These are phyloP conservation scores for Melanostoma mellinum DNA, from an alignment of 2,888 invertebrate genomes.

Conservation along the genomic window DNA sequence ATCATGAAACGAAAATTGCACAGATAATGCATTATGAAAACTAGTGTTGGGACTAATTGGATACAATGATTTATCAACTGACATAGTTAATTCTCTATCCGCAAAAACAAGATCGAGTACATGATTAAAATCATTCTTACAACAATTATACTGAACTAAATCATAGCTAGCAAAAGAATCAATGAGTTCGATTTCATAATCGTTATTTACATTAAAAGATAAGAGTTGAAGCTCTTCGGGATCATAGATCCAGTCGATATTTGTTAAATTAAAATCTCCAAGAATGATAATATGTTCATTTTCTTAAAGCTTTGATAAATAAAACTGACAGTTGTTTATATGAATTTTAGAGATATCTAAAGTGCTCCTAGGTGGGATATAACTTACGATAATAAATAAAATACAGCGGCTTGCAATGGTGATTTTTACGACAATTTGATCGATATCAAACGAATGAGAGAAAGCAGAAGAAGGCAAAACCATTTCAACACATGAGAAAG, in stretches of 20 bases:
- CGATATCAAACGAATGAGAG: not conserved
- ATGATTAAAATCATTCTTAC: slow-evolving; percentile 8
- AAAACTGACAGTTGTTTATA: slow-evolving; percentile 21
- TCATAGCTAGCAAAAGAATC: slow-evolving; percentile 21
- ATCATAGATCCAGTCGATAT: slow-evolving; percentile 24
- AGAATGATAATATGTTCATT: slow-evolving; percentile 18
- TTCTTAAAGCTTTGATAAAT: slow-evolving; percentile 19
- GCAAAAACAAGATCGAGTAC: slow-evolving; percentile 11
- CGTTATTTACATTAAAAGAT: slow-evolving; percentile 19
- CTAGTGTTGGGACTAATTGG: slow-evolving; percentile 2
- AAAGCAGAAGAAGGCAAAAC: not conserved
- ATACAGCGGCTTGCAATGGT: not conserved
- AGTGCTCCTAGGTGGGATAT: slow-evolving; percentile 1
- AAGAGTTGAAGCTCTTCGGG: slow-evolving; percentile 4
- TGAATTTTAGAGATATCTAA: slow-evolving; percentile 18
- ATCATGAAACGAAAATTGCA: not conserved
- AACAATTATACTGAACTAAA: slow-evolving; percentile 18
- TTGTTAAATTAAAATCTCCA: slow-evolving; percentile 26
- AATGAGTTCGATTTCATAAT: slow-evolving; percentile 19
- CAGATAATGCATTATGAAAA: not conserved
- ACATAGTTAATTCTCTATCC: slow-evolving; percentile 15
- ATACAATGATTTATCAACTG: slow-evolving; percentile 16
- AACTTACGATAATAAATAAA: slow-evolving; percentile 7
- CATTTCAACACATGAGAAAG: not conserved
- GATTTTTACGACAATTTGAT: not conserved